Base-by-base conservation (phyloP, 2,113 vertebrate genomes). In the Microtus oregoni region DNA sequence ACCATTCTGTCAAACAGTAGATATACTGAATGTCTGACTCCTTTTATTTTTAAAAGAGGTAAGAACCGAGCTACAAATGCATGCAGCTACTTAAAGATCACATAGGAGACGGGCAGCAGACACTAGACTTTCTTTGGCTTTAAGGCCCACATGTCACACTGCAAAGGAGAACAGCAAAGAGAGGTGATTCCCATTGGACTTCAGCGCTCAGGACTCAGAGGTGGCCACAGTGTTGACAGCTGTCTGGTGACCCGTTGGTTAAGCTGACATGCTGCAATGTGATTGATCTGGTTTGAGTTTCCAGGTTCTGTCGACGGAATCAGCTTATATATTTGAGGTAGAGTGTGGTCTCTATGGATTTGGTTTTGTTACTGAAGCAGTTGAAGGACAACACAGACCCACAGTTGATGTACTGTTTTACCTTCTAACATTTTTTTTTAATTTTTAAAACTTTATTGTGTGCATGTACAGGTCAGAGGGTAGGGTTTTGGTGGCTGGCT, bases 71-170 rank as follows among this genome's bases (percentile, higher is more conserved):
- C 44, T 38, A 55, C 1, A 14, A 65, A 41, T 3, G 19, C 20
- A 9, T 6, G 9, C 9, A 24, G 4, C 24, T 19, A 5, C 1
- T 78, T 38, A 70, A 30, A 38, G 52, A 6, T 83, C 17, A 24
- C 11, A 30, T 8, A 52, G 78, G 38, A 2, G 14, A 2, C 20
- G 11, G 41, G 73, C 11, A 11, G 24, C 14, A 19, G 8, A 68
- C 12, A 22, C 35, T 26, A 14, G 28, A 28, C 11, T 72, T 24
- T n/a, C 55, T 81, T 58, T 58, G 26, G 52, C 20, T n/a, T 83
- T n/a, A 17, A 41, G 55, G 55, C 7, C 55, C 22, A 9, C 41
- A 15, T 0, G 0, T 11, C 2, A 5, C 22, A 2, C 12, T 7
- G 17, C 5, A 11, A 2, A 63, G 1, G 26, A 70, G 19, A 47